A percentile compares a stretch with the other conserved stretches of the same genome.
Conservation (phyloP, 2,113 vertebrate species). For the Tilapia sparmanii region DNA sequence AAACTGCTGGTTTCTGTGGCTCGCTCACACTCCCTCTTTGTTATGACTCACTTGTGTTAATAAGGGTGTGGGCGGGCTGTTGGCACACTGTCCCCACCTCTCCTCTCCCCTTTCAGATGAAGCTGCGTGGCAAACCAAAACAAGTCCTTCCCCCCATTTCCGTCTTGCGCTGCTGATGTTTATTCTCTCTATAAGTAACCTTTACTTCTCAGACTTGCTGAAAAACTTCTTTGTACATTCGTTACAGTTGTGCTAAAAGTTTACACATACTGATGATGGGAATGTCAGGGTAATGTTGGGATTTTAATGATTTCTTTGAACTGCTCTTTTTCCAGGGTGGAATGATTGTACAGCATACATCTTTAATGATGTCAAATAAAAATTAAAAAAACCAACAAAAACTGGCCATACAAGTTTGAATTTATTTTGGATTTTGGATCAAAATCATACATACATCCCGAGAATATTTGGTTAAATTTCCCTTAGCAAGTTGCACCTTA, state of each 20-base stretch:
- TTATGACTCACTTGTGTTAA: conserved; percentile 55
- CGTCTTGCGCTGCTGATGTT: not conserved
- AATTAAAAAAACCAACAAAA: rapidly evolving
- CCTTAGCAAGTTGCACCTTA: not conserved
- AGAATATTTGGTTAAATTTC: not conserved
- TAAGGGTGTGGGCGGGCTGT: conserved; percentile 33
- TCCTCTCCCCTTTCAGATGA: not conserved
- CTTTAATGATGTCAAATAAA: not conserved
- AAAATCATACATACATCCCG: rapidly evolving
- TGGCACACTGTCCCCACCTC: conserved; percentile 10
- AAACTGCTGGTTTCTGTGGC: not conserved
- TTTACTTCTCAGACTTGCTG: not conserved
- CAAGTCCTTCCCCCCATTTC: not conserved
- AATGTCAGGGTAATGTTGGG: not conserved
- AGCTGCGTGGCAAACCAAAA: not conserved
- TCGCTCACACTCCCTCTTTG: not conserved
- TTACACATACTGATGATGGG: not conserved
- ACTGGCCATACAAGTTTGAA: rapidly evolving
- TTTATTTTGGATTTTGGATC: not conserved
- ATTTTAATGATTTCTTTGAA: not conserved
- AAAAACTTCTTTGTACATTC: not conserved
- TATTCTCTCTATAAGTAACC: not conserved
- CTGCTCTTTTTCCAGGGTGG: not conserved
- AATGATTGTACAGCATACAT: not conserved
- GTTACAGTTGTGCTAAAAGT: not conserved